phyloP scores from a whole-genome alignment of 64 coral and sea anemone species.

The Astreopora myriophthalma region DNA sequence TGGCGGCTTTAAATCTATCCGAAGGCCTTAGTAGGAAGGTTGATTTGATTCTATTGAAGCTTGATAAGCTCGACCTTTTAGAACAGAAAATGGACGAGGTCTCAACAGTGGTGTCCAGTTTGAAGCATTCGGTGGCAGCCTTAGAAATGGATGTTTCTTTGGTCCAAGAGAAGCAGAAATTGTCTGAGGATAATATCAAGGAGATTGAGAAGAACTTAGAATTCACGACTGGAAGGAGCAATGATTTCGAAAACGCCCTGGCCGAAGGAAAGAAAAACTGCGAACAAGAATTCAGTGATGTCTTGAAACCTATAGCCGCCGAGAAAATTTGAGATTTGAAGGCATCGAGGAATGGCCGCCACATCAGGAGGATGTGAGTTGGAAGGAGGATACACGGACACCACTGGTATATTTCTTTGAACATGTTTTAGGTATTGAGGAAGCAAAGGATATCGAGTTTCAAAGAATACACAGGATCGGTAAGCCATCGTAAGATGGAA shows the following conservation, averaged over 20 bases:
- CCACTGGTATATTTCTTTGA: no score
- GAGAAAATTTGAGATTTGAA: no score
- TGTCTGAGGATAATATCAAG: background rate
- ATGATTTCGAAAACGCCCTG: background rate
- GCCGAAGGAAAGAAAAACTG: background rate
- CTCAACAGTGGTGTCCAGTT: background rate
- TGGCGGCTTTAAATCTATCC: background rate
- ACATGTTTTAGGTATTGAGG: no score
- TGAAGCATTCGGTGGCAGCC: background rate
- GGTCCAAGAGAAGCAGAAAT: background rate
- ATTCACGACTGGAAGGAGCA: background rate
- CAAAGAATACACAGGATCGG: no score
- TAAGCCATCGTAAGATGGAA: no score
- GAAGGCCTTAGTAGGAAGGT: background rate
- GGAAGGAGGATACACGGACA: no score
- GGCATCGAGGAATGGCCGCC: no score
- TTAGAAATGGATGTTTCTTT: background rate
- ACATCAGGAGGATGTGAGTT: no score
- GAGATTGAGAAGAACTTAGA: background rate
- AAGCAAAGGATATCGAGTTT: no score
- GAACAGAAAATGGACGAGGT: background rate
- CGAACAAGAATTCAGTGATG: background rate
- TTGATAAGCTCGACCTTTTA: background rate
- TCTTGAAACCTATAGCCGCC: no score
- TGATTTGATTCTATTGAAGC: background rate